Conservation (phyloP, 2,113 vertebrate species). For the Lathamus discolor region DNA sequence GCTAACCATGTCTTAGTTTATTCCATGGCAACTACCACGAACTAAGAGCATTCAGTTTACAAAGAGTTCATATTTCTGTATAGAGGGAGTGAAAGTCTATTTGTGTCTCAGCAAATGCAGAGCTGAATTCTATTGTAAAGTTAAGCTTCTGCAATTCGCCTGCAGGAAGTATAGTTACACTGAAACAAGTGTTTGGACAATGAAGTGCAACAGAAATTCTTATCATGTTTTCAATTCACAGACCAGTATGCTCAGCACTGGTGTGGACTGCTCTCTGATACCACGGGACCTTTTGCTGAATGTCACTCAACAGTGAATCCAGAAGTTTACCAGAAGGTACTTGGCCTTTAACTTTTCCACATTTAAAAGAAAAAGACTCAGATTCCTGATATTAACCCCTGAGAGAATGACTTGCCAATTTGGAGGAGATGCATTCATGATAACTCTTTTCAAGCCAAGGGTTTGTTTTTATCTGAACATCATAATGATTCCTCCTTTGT, state of each 20-base stretch:
- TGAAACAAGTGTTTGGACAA: background rate
- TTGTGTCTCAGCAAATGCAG: background rate
- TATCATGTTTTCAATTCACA: constrained; percentile 51
- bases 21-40: background rate
- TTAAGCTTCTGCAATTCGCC: background rate
- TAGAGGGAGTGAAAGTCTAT: background rate
- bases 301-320: constrained; percentile 86
- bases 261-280: constrained; percentile 82
- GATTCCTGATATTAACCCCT: background rate
- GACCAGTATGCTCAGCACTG: constrained; percentile 86
- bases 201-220: background rate
- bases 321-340: constrained; percentile 78
- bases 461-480: background rate
- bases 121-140: background rate
- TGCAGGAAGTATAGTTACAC: background rate
- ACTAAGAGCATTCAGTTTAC: background rate
- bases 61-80: background rate
- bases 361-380: background rate
- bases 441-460: background rate
- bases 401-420: background rate
- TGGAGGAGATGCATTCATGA: background rate
- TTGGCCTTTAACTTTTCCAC: background rate
- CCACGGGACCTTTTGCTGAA: constrained; percentile 75
- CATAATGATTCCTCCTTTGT: background rate
- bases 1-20: background rate